A percentile compares a stretch with the other conserved stretches of the same genome.
Conservation (phyloP, 2,113 vertebrate species). For the Numida meleagris region DNA sequence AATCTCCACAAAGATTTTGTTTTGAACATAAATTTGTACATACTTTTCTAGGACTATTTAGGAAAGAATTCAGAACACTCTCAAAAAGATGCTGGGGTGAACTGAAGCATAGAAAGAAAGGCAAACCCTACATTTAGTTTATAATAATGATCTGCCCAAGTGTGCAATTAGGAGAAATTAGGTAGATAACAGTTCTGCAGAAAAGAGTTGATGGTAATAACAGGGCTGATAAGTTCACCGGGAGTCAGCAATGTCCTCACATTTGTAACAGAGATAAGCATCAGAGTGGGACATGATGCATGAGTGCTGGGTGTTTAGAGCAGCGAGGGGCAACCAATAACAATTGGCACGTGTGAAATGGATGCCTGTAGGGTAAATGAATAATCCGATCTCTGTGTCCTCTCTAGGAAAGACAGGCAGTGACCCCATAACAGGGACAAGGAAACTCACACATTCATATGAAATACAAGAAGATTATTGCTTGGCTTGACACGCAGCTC, state of each 20-base stretch:
- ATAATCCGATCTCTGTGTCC: not conserved
- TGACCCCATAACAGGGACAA: not conserved
- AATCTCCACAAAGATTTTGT: not conserved
- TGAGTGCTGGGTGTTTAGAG: not conserved
- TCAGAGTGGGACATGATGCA: not conserved
- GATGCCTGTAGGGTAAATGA: not conserved
- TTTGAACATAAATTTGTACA: not conserved
- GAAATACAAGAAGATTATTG: not conserved
- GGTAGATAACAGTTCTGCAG: not conserved
- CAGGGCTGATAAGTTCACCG: not conserved
- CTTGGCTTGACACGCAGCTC: not conserved
- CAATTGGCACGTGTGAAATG: not conserved
- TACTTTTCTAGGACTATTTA: not conserved
- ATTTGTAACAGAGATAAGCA: not conserved
- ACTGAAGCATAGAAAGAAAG: not conserved
- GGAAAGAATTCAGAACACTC: not conserved
- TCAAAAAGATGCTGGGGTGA: not conserved
- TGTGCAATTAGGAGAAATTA: not conserved
- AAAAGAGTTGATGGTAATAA: not conserved
- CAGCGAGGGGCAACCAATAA: not conserved
- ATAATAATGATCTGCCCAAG: not conserved
- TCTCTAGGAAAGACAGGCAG: not conserved
- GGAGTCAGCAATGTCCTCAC: not conserved
- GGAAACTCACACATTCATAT: not conserved
- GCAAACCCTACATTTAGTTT: not conserved